These are phyloP conservation scores for Cottoperca gobio DNA, from an alignment of 2,797 vertebrate species.

Conservation along the genomic window DNA sequence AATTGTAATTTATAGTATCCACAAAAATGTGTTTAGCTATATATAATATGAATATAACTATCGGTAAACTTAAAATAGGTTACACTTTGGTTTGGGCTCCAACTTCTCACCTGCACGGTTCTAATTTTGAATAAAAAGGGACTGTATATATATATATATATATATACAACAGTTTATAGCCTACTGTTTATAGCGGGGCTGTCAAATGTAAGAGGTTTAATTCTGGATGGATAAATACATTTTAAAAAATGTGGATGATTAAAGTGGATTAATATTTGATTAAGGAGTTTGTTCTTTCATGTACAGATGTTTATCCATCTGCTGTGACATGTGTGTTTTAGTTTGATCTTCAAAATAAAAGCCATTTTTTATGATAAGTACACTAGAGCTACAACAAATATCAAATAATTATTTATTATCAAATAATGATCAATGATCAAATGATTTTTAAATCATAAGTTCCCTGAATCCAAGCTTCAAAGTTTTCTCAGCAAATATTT, in stretches of 20 bases:
- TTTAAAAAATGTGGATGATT: constrained; percentile 7
- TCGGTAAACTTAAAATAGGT: background rate
- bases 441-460: too few species aligned
- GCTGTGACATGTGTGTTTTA: constrained; percentile 14
- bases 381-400: background rate
- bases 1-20: constrained; percentile 1
- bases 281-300: constrained; percentile 12
- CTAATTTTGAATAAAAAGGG: background rate
- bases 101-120: too few species aligned
- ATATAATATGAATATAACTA: background rate
- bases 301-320: constrained; percentile 39
- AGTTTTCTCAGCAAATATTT: too few species aligned
- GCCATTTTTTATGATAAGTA: background rate
- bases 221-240: constrained; percentile 17
- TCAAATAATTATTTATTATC: background rate
- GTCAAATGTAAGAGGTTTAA: constrained; percentile 1
- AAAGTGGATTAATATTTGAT: constrained; percentile 17
- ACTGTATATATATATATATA: too few species aligned
- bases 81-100: background rate
- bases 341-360: constrained; percentile 13
- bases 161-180: background rate
- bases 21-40: background rate
- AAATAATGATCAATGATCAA: too few species aligned
- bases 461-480: background rate
- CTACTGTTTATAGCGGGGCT: background rate